A percentile compares a stretch with the other conserved stretches of the same genome.
These are phyloP conservation scores for Phymorhynchus buccinoides DNA, from an alignment of 1,140 invertebrate species.

Conservation along the genomic window DNA sequence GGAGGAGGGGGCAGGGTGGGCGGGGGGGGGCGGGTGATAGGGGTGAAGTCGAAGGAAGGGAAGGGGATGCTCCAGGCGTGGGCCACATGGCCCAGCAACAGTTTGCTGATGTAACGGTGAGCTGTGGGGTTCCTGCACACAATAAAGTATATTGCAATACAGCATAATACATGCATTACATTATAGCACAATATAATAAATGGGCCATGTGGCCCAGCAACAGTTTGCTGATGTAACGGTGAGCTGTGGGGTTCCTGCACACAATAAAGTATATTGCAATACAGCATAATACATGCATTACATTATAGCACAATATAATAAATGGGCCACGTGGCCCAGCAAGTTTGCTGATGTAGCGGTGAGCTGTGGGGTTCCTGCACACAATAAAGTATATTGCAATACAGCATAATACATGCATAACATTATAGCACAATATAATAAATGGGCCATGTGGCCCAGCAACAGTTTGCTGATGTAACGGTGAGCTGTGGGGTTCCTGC, in stretches of 20 bases:
- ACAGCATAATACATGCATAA: too few species aligned
- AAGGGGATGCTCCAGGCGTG: slow-evolving; percentile 56
- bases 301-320: too few species aligned
- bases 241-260: not conserved
- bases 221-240: slow-evolving; percentile 63
- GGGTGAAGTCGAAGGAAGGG: slow-evolving; percentile 3
- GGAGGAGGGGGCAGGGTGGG: too few species aligned
- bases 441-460: too few species aligned
- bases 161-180: not conserved
- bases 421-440: too few species aligned
- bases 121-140: slow-evolving; percentile 45
- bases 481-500: too few species aligned
- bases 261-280: too few species aligned
- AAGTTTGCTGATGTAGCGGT: too few species aligned
- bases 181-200: not conserved
- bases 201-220: slow-evolving; percentile 60
- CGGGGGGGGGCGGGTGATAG: not conserved
- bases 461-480: too few species aligned
- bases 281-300: not conserved
- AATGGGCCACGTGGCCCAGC: too few species aligned
- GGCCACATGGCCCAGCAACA: slow-evolving; percentile 64
- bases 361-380: too few species aligned
- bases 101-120: slow-evolving; percentile 66
- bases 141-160: not conserved
- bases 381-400: too few species aligned